Evolutionary conservation across 2,797 vertebrate species (phyloP), one percentile per base, ranked within the genome.

Genomic region (Heliangelus exortis): DNA sequence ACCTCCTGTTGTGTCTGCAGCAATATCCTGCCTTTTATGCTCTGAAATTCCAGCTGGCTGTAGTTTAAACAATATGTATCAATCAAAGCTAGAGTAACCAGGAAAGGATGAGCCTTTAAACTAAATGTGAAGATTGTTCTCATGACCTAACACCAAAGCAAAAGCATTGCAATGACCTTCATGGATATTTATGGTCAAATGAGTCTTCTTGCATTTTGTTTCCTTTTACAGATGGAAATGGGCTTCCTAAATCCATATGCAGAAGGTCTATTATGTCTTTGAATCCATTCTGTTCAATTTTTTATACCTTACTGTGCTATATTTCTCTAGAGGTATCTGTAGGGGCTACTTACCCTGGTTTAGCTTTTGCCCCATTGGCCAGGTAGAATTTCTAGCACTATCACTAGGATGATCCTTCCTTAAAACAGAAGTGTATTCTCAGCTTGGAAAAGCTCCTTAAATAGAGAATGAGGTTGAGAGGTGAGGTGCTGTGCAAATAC

Each of bases 401-500:
- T 53, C 4, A 66, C n/a, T 41, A 14, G 25, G 15, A 79, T n/a
- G 48, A 34, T 16, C 13, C 28, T 84, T 65, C 25, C 23, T 50
- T 59, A 59, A 69, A 65, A 20, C 25, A 69, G 61, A 59, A 50
- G 7, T 21, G 23, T 18, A 63, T 21, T 25, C 39, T 69, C 34
- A 75, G 10, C 17, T 84, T 39, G 19, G n/a, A 57, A 80, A 74
- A 79, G 15, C 23, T 69, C 18, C 51, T 39, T 59, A 62, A 74
- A 39, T 36, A 79, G 50, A 7, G 6, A 36, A 12, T 14, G 7
- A 16, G 8, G 18, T 17, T n/a, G 39, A 55, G 34, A 45, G 9
- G 28, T 0, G 15, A 10, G 6, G 15, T 0, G 0, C 10, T 33
- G 13, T 29, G 48, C 13, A 16, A 41, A 72, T 15, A n/a, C 12